These are phyloP conservation scores for Pseudococcus jackbeardsleyi DNA, from an alignment of 2,888 invertebrate genomes.

Conservation along the genomic window DNA sequence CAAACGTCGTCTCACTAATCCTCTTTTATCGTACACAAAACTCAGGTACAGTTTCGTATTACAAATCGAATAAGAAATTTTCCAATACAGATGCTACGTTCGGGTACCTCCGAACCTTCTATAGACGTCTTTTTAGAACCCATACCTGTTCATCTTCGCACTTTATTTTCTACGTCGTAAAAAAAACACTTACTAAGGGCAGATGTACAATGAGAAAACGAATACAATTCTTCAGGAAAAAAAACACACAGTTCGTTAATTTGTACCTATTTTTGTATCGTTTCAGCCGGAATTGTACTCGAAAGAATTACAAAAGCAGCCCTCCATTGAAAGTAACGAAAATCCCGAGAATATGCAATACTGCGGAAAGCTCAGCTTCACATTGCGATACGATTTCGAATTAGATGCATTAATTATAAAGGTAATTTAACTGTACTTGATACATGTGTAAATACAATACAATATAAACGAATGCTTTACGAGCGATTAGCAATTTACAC, in stretches of 20 bases:
- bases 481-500: neutral
- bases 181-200: neutral
- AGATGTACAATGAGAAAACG: neutral
- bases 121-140: no score
- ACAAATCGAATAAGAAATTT: neutral
- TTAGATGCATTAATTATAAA: constrained; percentile 85
- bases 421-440: constrained; percentile 71
- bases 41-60: no score
- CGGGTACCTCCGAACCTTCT: no score
- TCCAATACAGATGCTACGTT: neutral
- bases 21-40: neutral
- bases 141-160: no score
- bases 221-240: neutral
- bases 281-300: constrained; percentile 82
- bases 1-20: neutral
- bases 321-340: constrained; percentile 79
- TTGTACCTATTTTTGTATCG: constrained; percentile 53
- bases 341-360: constrained; percentile 78
- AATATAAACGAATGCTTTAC: neutral
- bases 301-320: constrained; percentile 80
- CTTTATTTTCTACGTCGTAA: no score
- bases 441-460: neutral
- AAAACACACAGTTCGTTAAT: neutral
- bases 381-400: constrained; percentile 84
- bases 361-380: constrained; percentile 85